Evolutionary conservation across 2,113 vertebrate genomes (phyloP), one percentile per base, ranked within the genome.

Genomic region (Salvator merianae): DNA sequence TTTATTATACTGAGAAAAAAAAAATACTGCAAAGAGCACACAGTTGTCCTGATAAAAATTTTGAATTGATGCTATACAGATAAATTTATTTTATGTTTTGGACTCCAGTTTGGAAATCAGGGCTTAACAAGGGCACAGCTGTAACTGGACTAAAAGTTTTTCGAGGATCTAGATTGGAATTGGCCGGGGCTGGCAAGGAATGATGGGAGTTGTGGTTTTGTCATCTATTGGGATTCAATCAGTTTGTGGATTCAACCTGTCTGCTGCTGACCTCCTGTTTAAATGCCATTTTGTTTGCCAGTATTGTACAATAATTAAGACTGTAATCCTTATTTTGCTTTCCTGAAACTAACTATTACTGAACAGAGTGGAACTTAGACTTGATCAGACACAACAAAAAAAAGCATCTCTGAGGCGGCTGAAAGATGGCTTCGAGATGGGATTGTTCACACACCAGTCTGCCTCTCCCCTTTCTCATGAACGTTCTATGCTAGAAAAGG

Each of bases 31-130:
- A 66, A 53, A 81, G 66, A 80, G 91, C 0, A 83, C 90, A 88
- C 93, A 95, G 94, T 94, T 94, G 95, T 87, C 86, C 63, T 32
- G 62, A 40, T 69, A n/a, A 32, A 36, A 66, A 24, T 28, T 47
- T 16, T 53, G 40, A 32, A 26, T 28, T 69, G 50, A 32, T 43
- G 70, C 43, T 10, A 34, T n/a, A 53, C 34, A 32, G 18, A 7
- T 12, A 5, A 18, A 55, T 28, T 22, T 34, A n/a, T 65, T 79
- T 65, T 43, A 28, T n/a, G 8, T 40, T 36, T 55, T 5, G 32
- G 22, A 28, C 14, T 47, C 40, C 8, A 53, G 32, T 50, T 28
- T 50, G 65, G 66, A 47, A 30, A 3, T 24, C n/a, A 70, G 36
- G 14, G 32, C 65, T 36, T 36, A 40, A n/a, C 14, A n/a, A 18